Evolutionary conservation across 2,797 vertebrate species (phyloP), one percentile per base, ranked within the genome.

Genomic region (Menidia menidia): DNA sequence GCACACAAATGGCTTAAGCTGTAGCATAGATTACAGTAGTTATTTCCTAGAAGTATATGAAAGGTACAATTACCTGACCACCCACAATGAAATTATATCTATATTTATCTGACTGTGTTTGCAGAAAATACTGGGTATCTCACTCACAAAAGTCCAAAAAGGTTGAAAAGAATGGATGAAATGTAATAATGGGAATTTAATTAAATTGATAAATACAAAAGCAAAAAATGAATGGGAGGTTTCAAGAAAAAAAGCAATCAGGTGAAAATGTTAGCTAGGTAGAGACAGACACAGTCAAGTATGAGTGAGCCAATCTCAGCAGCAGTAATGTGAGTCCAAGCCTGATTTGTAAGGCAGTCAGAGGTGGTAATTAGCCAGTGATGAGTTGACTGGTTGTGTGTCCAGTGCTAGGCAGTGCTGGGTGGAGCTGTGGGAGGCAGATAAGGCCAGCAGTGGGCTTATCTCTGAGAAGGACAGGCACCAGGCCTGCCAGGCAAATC

Each of bases 401-500:
- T 93, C 90, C 87, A 87, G 89, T 84, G 77, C 86, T 73, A 77
- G 35, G 81, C 73, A 77, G 87, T 89, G 87, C 84, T 81, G 89
- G 89, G 90, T 91, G 87, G 88, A 86, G 91, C 89, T 92, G 91
- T 85, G 88, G 83, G 89, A 87, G 88, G 88, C 84, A 89, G 92
- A 93, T 93, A 93, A 91, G 90, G 80, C 88, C 87, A 75, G 80
- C 86, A 82, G 85, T 84, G 87, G 81, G 89, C 91, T 93, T 91
- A 92, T 92, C 91, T 90, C 80, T 67, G 88, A 84, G 92, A 93
- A 89, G 86, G 90, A 94, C 90, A 93, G 93, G 91, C 89, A 89
- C 92, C 94, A 94, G 91, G 92, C 93, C 93, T 95, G 94, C 94
- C 93, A 93, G 95, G 92, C 95, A 96, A 87, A 90, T 89, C 83